phyloP scores from a whole-genome alignment of 2,113 vertebrate species.

The Forbesichthys agassizii region DNA sequence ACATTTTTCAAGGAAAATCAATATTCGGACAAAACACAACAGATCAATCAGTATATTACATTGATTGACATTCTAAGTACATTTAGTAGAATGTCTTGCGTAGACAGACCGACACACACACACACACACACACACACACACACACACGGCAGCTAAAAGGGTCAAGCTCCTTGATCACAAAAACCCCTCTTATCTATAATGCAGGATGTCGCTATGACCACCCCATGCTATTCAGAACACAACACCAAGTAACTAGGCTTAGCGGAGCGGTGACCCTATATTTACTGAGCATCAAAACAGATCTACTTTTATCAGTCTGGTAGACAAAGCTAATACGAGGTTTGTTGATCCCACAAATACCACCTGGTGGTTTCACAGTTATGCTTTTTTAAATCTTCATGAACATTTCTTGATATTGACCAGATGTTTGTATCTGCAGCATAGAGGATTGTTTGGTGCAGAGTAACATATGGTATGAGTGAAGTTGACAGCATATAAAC shows the following conservation, averaged over 20 bases:
- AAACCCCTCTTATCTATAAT: slow-evolving; percentile 61
- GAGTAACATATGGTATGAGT: slow-evolving; percentile 15
- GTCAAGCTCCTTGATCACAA: slow-evolving; percentile 31
- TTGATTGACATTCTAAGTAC: slow-evolving; percentile 22
- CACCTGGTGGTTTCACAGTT: neutral
- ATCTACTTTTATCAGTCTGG: too few relatives aligned
- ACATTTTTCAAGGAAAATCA: neutral
- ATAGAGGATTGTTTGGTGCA: neutral
- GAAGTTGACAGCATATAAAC: slow-evolving; percentile 27
- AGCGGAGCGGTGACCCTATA: slow-evolving; percentile 8
- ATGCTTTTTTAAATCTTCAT: too few relatives aligned
- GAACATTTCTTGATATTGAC: neutral
- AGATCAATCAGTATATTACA: neutral
- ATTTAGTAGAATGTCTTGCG: slow-evolving; percentile 19
- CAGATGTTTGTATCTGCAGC: slow-evolving; percentile 1
- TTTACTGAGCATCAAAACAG: slow-evolving; percentile 4
- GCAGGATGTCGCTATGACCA: slow-evolving; percentile 39
- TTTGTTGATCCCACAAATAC: neutral
- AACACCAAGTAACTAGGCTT: neutral
- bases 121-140: slow-evolving; percentile 28
- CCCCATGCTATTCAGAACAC: slow-evolving; percentile 22
- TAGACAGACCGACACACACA: slow-evolving; percentile 18
- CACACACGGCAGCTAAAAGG: slow-evolving; percentile 34
- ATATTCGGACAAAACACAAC: neutral
- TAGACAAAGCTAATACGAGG: neutral